Base-by-base conservation (phyloP, 2,888 invertebrate species). In the Alsophila aescularia region DNA sequence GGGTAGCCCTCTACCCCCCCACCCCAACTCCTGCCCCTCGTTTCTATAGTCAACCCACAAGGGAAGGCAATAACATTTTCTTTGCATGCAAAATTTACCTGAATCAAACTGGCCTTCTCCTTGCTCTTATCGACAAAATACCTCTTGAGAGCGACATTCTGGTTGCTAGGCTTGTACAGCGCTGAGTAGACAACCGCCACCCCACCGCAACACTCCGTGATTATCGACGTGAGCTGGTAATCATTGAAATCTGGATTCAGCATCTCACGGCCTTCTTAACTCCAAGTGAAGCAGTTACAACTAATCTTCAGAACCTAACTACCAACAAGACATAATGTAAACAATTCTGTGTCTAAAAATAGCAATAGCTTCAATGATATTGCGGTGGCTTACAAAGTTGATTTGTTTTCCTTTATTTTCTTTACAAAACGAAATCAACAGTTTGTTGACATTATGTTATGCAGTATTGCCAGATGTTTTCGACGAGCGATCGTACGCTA, bases 81-180 rank as follows among this genome's bases (percentile, higher is more conserved):
- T 21, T 21, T 2, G 2, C n/a, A 43, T 18, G 10, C 12, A 29
- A 35, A 34, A 10, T 3, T 41, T 80, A 91, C 93, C 86, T 93
- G 92, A 69, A 94, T 93, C 64, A 94, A 81, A 73, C 83, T 88
- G 8, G 93, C 93, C 68, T 95, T 94, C 58, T 90, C 90, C 67
- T 93, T 94, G 13, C 93, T 93, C 73, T 93, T 94, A 71, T 96
- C 96, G 79, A 96, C 93, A 72, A 95, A 94, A 81, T 95, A 96
- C 72, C 95, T 94, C 75, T 96, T 96, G 27, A 96, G 86, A 2
- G 96, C 95, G 50, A 96, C 94, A 86, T 94, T 92, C 62, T 93
- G 93, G 52, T 93, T 93, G 45, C 92, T 93, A 7, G 94, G 93
- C 60, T 93, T 90, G 79, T 95, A 94, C 62, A 94, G 92, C 10